Conservation (phyloP, 2,888 invertebrate species). For the Phymatocera aterrima region DNA sequence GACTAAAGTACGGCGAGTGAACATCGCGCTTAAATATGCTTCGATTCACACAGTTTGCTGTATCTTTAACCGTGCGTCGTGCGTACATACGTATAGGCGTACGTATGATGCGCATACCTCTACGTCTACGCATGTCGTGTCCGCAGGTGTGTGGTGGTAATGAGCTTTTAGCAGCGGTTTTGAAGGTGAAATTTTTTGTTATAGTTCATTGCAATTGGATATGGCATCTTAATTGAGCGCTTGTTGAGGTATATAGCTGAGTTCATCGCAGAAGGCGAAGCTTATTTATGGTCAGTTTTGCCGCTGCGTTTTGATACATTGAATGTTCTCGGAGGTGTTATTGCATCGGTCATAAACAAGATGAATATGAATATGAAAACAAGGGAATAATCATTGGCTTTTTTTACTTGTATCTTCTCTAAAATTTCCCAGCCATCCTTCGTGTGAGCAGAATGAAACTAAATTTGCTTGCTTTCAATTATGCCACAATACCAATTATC, state of each 20-base stretch:
- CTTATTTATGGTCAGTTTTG: too few relatives aligned
- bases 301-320: too few relatives aligned
- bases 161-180: background rate
- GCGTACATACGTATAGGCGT: background rate
- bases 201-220: background rate
- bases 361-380: too few relatives aligned
- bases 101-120: background rate
- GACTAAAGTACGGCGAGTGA: conserved; percentile 1
- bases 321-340: too few relatives aligned
- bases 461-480: too few relatives aligned
- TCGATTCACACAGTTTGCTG: background rate
- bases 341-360: too few relatives aligned
- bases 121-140: background rate
- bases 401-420: too few relatives aligned
- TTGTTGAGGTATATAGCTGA: background rate
- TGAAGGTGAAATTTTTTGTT: background rate
- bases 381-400: too few relatives aligned
- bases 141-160: background rate
- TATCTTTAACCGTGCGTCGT: background rate
- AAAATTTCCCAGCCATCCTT: too few relatives aligned
- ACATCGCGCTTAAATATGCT: conserved; percentile 31
- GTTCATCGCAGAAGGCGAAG: background rate
- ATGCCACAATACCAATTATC: too few relatives aligned
- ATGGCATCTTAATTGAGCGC: background rate
- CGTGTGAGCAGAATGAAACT: too few relatives aligned